Evolutionary conservation across 2,797 vertebrate genomes (phyloP), one percentile per base, ranked within the genome.

Genomic region (Erethizon dorsatum): DNA sequence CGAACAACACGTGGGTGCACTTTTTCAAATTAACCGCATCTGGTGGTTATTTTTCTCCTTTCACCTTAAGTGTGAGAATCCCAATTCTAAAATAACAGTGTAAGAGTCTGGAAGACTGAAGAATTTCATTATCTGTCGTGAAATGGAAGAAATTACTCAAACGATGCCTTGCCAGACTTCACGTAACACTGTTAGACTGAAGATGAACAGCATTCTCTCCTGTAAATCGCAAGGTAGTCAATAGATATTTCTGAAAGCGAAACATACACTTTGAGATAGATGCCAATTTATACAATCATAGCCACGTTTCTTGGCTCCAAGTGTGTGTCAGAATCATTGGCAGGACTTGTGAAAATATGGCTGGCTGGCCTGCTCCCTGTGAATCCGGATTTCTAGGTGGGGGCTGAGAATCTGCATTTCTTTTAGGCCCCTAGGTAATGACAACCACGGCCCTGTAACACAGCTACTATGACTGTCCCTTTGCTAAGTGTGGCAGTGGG

Each of bases 41-140:
- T 67, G 79, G n/a, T 33, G 50, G 47, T 45, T 52, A 15, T 3
- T 69, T 86, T 22, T 84, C 6, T 83, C n/a, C n/a, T 91, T 57
- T 80, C 47, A 54, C 20, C 69, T 86, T 83, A 37, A 59, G 47
- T 41, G n/a, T 93, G 83, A 80, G 87, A 88, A 87, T 84, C 52
- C 28, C 56, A 45, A 52, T 14, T 86, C 93, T 77, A 82, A 56
- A 90, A n/a, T 50, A 85, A 73, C 52, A 33, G 22, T 20, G 17
- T 28, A 37, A 1, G 12, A 18, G 13, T 8, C 18, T 54, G 63
- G 41, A 83, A 94, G 83, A 78, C 67, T 84, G 63, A 47, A 52
- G 67, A 52, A 82, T 17, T 57, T 90, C 24, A 75, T 0, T 18
- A 88, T 45, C 22, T 85, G 80, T 57, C n/a, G 31, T 67, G 33